Base-by-base conservation (phyloP, 2,797 vertebrate genomes). In the Apogon hyalosoma region DNA sequence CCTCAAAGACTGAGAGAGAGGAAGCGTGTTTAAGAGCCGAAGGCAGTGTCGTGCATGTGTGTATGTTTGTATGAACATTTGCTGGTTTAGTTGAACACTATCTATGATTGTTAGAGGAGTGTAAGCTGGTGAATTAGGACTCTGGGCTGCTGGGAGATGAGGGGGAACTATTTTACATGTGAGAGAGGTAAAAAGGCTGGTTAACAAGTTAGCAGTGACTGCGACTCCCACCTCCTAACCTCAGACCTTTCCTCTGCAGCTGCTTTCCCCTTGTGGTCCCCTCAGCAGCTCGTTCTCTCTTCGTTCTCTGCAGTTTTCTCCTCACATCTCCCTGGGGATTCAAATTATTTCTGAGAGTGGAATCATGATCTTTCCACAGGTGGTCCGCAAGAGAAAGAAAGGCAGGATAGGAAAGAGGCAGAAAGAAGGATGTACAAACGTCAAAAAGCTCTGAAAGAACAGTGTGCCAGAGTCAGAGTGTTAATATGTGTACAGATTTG, bases 21-120 rank as follows among this genome's bases (percentile, higher is more conserved):
- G 54, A 63, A 65, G 69, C 55, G 46, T 40, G 73, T 68, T 50
- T 63, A 53, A 48, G 55, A 80, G 75, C 75, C 78, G 75, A 87
- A 87, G 89, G 90, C 92, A 90, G 88, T 89, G 80, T 58, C 36
- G 66, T 77, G 79, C 9, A 19, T 70, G 43, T 68, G 56, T 70
- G 75, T 59, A 54, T 61, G 47, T 65, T 50, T 52, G 33, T 54
- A 52, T 49, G 58, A 70, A 69, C 67, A n/a, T 77, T 62, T 90
- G 90, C 89, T 92, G 90, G 90, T 91, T 90, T 84, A 82, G 69
- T 88, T 90, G 60, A 87, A 88, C 81, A 88, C 87, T 72, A 87
- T 86, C 64, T 71, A 82, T 69, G 80, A 82, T 86, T 84, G 85
- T 86, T 88, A 87, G 68, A 85, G 46, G 49, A 82, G 82, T 80